These are phyloP conservation scores for Eudemis profundana DNA, from an alignment of 2,888 invertebrate species.

Conservation along the genomic window DNA sequence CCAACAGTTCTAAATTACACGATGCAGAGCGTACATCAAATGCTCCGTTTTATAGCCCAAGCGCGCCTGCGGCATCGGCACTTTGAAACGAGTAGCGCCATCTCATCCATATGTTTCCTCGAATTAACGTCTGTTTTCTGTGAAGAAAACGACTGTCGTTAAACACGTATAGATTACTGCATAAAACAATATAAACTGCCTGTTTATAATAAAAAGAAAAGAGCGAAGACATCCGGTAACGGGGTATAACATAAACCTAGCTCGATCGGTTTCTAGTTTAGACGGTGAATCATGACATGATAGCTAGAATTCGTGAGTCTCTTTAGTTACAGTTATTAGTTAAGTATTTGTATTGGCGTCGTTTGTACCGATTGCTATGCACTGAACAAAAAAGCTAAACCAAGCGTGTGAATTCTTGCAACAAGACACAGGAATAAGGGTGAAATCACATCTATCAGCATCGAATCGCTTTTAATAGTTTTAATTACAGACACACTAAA, in stretches of 20 bases:
- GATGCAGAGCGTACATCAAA: constrained; percentile 78
- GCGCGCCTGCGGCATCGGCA: constrained; percentile 79
- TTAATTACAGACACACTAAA: no score
- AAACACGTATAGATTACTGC: constrained; percentile 74
- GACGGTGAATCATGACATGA: no score
- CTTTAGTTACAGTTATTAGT: no score
- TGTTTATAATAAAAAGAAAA: constrained; percentile 70
- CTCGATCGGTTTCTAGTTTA: not conserved
- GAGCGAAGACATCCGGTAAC: constrained; percentile 56
- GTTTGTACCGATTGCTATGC: no score
- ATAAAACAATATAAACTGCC: constrained; percentile 78
- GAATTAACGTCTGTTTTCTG: constrained; percentile 84
- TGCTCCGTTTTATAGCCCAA: constrained; percentile 69
- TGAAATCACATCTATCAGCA: no score
- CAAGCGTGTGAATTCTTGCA: no score
- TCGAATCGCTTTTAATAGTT: no score
- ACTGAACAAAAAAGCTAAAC: no score
- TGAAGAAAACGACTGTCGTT: constrained; percentile 80
- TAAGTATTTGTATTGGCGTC: no score
- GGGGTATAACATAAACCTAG: constrained; percentile 38
- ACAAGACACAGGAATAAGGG: no score
- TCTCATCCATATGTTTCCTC: constrained; percentile 83
- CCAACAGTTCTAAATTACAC: constrained; percentile 66
- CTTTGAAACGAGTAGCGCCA: constrained; percentile 82
- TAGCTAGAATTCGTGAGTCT: no score